phyloP scores from a whole-genome alignment of 2,888 invertebrate species.

The Acanthosepion pharaonis region DNA sequence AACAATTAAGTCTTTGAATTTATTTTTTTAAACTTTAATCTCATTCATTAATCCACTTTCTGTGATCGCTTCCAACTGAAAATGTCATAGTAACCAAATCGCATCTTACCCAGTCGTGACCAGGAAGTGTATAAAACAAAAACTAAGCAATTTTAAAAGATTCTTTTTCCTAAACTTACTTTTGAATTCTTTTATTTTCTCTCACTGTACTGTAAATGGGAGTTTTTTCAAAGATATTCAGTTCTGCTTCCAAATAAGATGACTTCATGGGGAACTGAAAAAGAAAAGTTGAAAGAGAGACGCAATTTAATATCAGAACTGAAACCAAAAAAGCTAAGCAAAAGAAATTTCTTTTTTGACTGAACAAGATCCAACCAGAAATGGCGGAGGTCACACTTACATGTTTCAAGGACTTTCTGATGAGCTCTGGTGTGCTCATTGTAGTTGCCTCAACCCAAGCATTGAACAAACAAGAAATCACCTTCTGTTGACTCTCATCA shows the following conservation, averaged over 20 bases:
- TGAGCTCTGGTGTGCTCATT: slow-evolving; percentile 54
- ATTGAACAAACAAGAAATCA: slow-evolving; percentile 61
- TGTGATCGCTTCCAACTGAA: too few species aligned
- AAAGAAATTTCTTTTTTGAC: too few species aligned
- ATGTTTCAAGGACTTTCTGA: slow-evolving; percentile 64
- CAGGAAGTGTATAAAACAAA: too few species aligned
- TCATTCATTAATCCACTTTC: too few species aligned
- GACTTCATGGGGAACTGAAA: slow-evolving; percentile 62
- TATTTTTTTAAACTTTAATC: too few species aligned
- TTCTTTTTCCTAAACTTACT: slow-evolving; percentile 51
- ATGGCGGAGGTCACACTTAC: slow-evolving; percentile 57
- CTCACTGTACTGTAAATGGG: slow-evolving; percentile 58
- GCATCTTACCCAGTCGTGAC: too few species aligned
- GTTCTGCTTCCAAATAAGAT: slow-evolving; percentile 59
- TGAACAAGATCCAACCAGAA: neutral
- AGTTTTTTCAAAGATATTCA: slow-evolving; percentile 58
- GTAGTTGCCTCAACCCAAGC: slow-evolving; percentile 56
- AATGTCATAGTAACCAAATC: too few species aligned
- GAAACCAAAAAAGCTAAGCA: neutral
- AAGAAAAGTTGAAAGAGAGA: neutral
- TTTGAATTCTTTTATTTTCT: slow-evolving; percentile 61
- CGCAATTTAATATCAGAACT: neutral
- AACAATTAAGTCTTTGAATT: too few species aligned
- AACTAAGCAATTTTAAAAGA: neutral
- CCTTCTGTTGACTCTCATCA: slow-evolving; percentile 56